phyloP scores from a whole-genome alignment of 2,113 vertebrate genomes.

The Progne subis region DNA sequence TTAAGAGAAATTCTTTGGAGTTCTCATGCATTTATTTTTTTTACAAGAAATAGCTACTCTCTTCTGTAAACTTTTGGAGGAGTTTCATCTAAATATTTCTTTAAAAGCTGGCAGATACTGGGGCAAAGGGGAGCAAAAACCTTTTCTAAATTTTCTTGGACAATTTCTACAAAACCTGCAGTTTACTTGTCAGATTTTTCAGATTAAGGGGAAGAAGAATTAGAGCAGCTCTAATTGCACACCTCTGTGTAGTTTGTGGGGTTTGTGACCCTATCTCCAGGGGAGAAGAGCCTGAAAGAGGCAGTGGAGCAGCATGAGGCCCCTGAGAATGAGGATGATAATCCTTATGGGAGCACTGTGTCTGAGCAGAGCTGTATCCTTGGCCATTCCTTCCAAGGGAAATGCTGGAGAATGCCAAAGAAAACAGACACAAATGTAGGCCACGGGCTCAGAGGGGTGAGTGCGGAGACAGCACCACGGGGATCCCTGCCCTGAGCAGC shows the following conservation, averaged over 20 bases:
- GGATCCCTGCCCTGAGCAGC: accelerated
- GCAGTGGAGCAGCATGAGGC: background rate
- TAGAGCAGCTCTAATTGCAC: background rate
- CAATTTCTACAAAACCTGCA: background rate
- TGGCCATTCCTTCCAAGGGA: background rate
- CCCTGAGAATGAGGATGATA: background rate
- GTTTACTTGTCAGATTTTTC: background rate
- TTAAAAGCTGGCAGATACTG: background rate
- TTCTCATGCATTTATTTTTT: background rate
- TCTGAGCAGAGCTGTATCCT: background rate
- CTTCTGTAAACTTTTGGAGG: background rate
- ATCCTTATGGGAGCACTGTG: background rate
- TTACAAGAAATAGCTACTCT: background rate
- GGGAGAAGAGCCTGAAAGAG: background rate
- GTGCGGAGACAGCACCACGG: accelerated
- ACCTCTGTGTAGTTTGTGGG: background rate
- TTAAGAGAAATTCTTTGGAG: background rate
- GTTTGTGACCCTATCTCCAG: background rate
- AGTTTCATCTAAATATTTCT: background rate
- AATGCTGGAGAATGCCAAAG: background rate
- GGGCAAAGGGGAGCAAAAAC: background rate
- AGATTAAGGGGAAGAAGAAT: background rate
- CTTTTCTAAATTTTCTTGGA: background rate
- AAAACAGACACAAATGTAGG: background rate
- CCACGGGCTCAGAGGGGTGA: background rate